Evolutionary conservation across 2,888 invertebrate species (phyloP).

Genomic region (Podotricha telesiphe): DNA sequence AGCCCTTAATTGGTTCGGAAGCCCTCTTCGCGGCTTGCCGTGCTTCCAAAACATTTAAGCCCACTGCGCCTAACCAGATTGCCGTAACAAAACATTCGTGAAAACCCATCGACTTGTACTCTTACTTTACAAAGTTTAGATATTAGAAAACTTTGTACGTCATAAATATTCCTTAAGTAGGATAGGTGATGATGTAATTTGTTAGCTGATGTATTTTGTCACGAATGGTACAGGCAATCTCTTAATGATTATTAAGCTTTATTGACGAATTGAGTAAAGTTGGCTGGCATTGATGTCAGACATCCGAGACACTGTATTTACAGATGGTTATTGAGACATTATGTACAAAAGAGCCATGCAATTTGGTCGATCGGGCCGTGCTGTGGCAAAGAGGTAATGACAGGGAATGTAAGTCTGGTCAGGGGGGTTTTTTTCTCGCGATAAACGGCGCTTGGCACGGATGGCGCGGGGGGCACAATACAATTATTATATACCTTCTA

Average conservation of each 20-base stretch:
- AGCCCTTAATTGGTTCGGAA: slow-evolving; percentile 82
- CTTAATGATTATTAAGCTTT: slow-evolving; percentile 45
- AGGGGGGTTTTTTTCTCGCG: slow-evolving; percentile 74
- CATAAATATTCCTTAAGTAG: slow-evolving; percentile 65
- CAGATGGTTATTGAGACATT: slow-evolving; percentile 42
- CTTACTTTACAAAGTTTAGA: slow-evolving; percentile 58
- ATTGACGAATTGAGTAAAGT: slow-evolving; percentile 19
- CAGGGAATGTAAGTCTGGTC: slow-evolving; percentile 65
- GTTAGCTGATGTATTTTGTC: slow-evolving; percentile 54
- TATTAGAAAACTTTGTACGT: slow-evolving; percentile 54
- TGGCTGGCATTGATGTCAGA: slow-evolving; percentile 31
- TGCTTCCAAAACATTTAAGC: slow-evolving; percentile 75
- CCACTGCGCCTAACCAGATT: slow-evolving; percentile 79
- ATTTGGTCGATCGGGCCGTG: slow-evolving; percentile 47
- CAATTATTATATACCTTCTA: slow-evolving; percentile 58
- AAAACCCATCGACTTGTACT: slow-evolving; percentile 69
- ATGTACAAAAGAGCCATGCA: slow-evolving; percentile 41
- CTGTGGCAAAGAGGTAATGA: slow-evolving; percentile 57
- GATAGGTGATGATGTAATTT: slow-evolving; percentile 64
- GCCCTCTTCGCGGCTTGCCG: slow-evolving; percentile 79
- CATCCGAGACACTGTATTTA: slow-evolving; percentile 32
- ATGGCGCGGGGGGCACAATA: slow-evolving; percentile 57
- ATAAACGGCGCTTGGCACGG: slow-evolving; percentile 74
- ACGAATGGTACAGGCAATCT: slow-evolving; percentile 51
- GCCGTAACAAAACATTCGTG: slow-evolving; percentile 77